Evolutionary conservation across 2,888 invertebrate genomes (phyloP), one percentile per base, ranked within the genome.

Genomic region (Leptopilina myrica): DNA sequence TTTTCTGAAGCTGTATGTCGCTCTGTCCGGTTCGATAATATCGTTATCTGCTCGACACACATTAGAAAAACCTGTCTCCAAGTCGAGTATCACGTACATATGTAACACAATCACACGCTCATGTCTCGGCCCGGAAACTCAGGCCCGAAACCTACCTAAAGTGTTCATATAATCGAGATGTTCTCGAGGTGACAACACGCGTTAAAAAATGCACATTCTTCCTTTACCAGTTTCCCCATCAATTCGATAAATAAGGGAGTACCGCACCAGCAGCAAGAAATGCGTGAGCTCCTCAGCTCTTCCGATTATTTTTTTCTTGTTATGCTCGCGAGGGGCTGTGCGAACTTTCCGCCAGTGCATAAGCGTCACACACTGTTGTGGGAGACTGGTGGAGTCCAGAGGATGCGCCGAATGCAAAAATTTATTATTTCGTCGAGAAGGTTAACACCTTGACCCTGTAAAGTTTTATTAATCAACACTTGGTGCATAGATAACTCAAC

Each of bases 81-180:
- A 43, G 56, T 43, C 76, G 76, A 59, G 65, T 81, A 66, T 80
- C 64, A 83, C 80, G 76, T 80, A 67, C 64, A 80, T 59, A 43
- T 59, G 66, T 75, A 69, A 77, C 64, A 75, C 53, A 20, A 43
- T 77, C 76, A 76, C 64, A 66, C 46, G 76, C 77, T 78, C 76
- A 49, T 66, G 75, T 76, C 49, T 73, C 64, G 73, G 84, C 86
- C 86, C 86, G 86, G 87, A 85, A 86, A 85, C 85, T 86, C 86
- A 84, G 86, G 88, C 86, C 86, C 88, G 83, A 88, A 89, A 88
- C 87, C 87, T 89, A 88, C 90, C 90, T 88, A 88, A 91, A 91
- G 90, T 91, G 90, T 91, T 91, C 90, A 90, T 43, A 86, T 88
- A 87, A 86, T 87, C 87, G 86, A 89, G 86, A 85, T 88, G 84